phyloP scores from a whole-genome alignment of 2,797 vertebrate species.

The Cyprinella venusta region DNA sequence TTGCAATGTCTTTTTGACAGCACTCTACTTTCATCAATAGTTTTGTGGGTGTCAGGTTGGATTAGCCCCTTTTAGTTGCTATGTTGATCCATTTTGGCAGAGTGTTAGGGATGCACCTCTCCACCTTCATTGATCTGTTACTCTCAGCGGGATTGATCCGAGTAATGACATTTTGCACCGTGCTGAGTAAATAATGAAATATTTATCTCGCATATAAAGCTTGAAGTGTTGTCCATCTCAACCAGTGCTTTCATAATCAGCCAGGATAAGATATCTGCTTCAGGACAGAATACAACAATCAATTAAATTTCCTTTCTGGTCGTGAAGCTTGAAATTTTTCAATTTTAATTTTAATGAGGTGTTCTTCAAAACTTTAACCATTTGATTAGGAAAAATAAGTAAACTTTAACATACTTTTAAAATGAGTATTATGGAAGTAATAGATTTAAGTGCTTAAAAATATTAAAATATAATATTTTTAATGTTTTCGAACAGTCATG shows the following conservation, averaged over 20 bases:
- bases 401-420: background rate
- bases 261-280: background rate
- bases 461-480: too few species aligned
- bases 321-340: background rate
- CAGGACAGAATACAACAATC: background rate
- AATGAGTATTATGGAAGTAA: background rate
- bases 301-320: background rate
- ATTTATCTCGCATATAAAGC: slow-evolving; percentile 44
- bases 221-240: background rate
- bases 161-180: slow-evolving; percentile 41
- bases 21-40: slow-evolving; percentile 17
- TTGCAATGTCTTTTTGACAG: slow-evolving; percentile 12
- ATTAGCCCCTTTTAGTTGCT: slow-evolving; percentile 35
- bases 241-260: background rate
- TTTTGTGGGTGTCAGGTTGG: slow-evolving; percentile 37
- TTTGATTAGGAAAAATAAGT: background rate
- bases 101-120: slow-evolving; percentile 30
- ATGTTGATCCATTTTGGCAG: slow-evolving; percentile 43
- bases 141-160: slow-evolving; percentile 33
- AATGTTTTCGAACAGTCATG: background rate
- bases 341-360: background rate
- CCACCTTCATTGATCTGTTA: slow-evolving; percentile 44
- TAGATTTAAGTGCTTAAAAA: background rate
- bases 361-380: background rate
- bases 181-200: slow-evolving; percentile 26